A percentile compares a stretch with the other conserved stretches of the same genome.
phyloP scores from a whole-genome alignment of 2,113 vertebrate genomes.

The Muntiacus reevesi region DNA sequence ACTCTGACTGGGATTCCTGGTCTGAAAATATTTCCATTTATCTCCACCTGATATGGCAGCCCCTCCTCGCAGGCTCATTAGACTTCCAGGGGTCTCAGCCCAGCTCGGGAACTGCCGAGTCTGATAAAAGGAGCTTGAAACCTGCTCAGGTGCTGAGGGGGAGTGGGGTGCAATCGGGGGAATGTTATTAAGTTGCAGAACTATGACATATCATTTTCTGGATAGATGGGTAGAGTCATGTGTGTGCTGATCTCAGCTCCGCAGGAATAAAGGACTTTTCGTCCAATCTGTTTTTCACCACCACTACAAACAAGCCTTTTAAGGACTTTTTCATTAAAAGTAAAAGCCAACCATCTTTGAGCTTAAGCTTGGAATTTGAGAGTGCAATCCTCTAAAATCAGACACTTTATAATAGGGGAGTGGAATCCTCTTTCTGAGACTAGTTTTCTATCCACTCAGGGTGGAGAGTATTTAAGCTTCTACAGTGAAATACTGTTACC shows the following conservation, averaged over 20 bases:
- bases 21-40: constrained; percentile 41
- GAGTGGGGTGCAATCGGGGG: no score
- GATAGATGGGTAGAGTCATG: constrained; percentile 1
- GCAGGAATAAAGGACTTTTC: constrained; percentile 33
- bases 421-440: background rate
- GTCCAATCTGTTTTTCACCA: background rate
- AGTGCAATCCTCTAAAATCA: constrained; percentile 4
- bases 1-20: background rate
- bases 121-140: background rate
- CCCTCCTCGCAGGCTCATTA: background rate
- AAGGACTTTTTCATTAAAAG: constrained; percentile 54
- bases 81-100: background rate
- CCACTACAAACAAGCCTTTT: constrained; percentile 36
- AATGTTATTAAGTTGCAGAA: background rate
- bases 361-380: constrained; percentile 20
- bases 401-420: background rate
- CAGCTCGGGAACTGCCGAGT: background rate
- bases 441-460: constrained; percentile 19
- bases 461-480: constrained; percentile 5
- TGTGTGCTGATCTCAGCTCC: constrained; percentile 27
- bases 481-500: background rate
- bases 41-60: background rate
- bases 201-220: constrained; percentile 38
- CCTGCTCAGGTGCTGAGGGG: background rate
- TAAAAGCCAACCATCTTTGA: constrained; percentile 30